Percentiles rank a stretch among this genome's conserved stretches.
phyloP scores from a whole-genome alignment of 2,888 invertebrate species.

The Pherbina coryleti region DNA sequence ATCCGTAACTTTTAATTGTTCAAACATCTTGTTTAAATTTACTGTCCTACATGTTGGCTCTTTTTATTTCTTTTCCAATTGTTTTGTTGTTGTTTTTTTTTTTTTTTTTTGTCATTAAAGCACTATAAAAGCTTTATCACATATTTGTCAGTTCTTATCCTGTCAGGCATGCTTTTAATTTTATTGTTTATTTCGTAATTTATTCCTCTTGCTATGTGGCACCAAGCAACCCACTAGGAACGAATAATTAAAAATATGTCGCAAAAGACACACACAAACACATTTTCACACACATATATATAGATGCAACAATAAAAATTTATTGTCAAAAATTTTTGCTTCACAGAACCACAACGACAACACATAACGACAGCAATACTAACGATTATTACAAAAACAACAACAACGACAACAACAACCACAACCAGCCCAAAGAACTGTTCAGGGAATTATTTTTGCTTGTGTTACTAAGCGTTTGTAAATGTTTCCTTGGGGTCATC shows the following conservation, averaged over 20 bases:
- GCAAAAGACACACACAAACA: slow-evolving; percentile 38
- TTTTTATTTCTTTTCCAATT: neutral
- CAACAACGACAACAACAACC: no score
- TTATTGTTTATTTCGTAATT: neutral
- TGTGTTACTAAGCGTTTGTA: neutral
- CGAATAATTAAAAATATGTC: slow-evolving; percentile 41
- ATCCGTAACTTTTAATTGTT: neutral
- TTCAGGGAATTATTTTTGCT: neutral
- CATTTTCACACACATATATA: slow-evolving; percentile 2
- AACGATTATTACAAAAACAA: neutral
- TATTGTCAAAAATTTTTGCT: neutral
- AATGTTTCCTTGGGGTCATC: neutral
- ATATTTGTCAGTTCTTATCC: neutral
- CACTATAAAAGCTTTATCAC: neutral
- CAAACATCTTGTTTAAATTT: neutral
- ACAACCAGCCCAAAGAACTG: no score
- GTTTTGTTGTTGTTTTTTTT: neutral
- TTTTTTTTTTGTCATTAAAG: neutral
- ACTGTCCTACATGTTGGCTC: neutral
- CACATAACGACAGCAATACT: neutral
- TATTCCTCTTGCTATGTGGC: neutral
- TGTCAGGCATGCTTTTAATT: neutral
- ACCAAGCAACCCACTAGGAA: neutral
- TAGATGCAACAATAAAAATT: neutral
- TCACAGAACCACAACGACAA: neutral